Base-by-base conservation (phyloP, 2,797 vertebrate genomes). In the Zenarchopterus dispar region DNA sequence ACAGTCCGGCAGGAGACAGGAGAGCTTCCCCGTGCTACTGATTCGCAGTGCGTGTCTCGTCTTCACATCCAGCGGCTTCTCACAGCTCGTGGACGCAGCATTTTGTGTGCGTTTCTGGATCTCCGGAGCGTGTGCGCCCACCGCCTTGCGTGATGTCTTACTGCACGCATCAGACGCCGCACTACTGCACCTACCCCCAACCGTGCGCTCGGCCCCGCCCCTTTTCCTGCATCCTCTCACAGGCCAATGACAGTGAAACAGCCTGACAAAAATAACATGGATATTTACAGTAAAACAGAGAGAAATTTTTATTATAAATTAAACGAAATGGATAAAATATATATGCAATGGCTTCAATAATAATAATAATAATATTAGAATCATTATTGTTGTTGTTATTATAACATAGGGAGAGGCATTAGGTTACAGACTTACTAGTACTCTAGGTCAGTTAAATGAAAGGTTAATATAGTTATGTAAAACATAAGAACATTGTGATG, bases 151-250 rank as follows among this genome's bases (percentile, higher is more conserved):
- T 33, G 63, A 78, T 57, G 59, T 78, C 63, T 77, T 62, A 65
- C 33, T 77, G 71, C 69, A 73, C 81, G 67, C 81, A 72, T 69
- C 82, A 75, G 78, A 82, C 85, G 61, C 85, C 68, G 80, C 88
- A 74, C 85, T 73, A 83, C 85, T 80, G 84, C 87, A 78, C 83
- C 87, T 80, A 84, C 81, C 87, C 67, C 84, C 74, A 52, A 67
- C 84, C 80, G 84, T 56, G 84, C 56, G 19, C 42, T 57, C 59
- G 46, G 83, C 10, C 79, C 88, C 89, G 80, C 89, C 88, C 87
- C 87, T 80, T 68, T 54, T 24, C 78, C 70, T 49, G 84, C 84
- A 87, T 84, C 78, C 73, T 49, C 67, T 36, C 58, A 26, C 39
- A 55, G 47, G 50, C 60, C 64, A 60, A 31, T 45, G 48, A 52